Evolutionary conservation across 1,140 invertebrate species (phyloP), one percentile per base, ranked within the genome.

Genomic region (Batillaria attramentaria): DNA sequence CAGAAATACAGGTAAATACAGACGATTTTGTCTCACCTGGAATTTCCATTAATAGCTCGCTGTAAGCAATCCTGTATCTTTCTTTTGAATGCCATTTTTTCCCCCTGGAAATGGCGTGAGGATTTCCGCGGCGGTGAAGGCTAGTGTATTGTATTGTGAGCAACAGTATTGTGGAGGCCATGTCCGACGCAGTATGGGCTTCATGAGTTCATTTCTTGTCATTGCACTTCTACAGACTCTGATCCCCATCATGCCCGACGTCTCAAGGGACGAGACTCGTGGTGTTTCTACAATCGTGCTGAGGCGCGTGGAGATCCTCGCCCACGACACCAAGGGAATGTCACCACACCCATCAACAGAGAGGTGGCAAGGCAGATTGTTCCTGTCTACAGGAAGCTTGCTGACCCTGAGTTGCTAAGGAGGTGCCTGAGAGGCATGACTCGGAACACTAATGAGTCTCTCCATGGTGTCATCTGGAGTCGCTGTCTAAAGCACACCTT

Each of bases 401-500:
- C 68, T 2, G 42, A 42, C 18, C 20, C n/a, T 18, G 57, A 13
- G 3, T 39, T 72, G 65, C 54, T 77, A 18, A 62, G 33, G 46
- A 28, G 69, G 1, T 72, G 75, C 43, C 13, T 62, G 1, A 16
- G 16, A 31, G 68, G 66, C 8, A 60, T 33, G 39, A 80, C 73
- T 2, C 74, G 72, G 35, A 77, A 80, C 37, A 28, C 68, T 13
- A 72, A 77, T 72, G 75, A 77, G 39, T 33, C 24, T 28, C 3
- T 72, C 1, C 77, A 78, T 68, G 28, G 42, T 3, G 35, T 78
- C 2, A 72, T 78, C 8, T 72, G 77, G 77, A 41, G 41, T n/a
- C n/a, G 69, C 3, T 78, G 68, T 41, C 77, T 68, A 5, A 78
- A 78, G 37, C 77, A 78, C 31, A 57, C 37, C 3, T 72, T 78